These are phyloP conservation scores for Halictus rubicundus DNA, from an alignment of 1,140 invertebrate species.

Conservation along the genomic window DNA sequence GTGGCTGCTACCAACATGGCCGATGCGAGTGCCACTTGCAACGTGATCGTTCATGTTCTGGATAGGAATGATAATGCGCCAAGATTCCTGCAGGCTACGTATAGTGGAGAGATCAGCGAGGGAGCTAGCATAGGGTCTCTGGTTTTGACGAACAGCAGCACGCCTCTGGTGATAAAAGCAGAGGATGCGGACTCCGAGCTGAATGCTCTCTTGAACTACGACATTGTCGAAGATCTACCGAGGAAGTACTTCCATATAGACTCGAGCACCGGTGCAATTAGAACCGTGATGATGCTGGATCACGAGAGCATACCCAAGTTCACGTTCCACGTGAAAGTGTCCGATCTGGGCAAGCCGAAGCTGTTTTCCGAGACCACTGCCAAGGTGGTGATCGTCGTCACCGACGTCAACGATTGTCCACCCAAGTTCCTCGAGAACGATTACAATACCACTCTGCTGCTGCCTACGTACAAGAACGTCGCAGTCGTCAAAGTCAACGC, in stretches of 20 bases:
- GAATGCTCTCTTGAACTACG: conserved; percentile 91
- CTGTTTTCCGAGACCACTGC: conserved; percentile 88
- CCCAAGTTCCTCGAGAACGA: conserved; percentile 86
- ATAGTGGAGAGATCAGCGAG: conserved; percentile 87
- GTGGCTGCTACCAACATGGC: conserved; percentile 93
- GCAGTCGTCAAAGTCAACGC: conserved; percentile 86
- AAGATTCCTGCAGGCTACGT: conserved; percentile 85
- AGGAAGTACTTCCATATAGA: conserved; percentile 92
- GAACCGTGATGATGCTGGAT: conserved; percentile 88
- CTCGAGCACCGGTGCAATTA: conserved; percentile 92
- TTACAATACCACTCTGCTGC: conserved; percentile 89
- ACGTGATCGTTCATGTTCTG: conserved; percentile 88
- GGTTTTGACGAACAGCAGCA: conserved; percentile 85
- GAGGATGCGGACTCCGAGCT: conserved; percentile 90
- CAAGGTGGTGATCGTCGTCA: conserved; percentile 87
- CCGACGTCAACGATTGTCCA: conserved; percentile 93
- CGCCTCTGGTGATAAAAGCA: conserved; percentile 90
- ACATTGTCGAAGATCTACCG: conserved; percentile 89
- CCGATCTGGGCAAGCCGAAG: conserved; percentile 91
- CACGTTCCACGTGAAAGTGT: conserved; percentile 92
- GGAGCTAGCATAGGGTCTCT: conserved; percentile 86
- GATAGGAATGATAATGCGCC: conserved; percentile 95
- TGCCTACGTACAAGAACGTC: conserved; percentile 90
- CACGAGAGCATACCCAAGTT: conserved; percentile 88
- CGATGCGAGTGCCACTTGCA: conserved; percentile 84